These are phyloP conservation scores for Laupala kohalensis DNA, from an alignment of 1,140 invertebrate genomes.

Conservation along the genomic window DNA sequence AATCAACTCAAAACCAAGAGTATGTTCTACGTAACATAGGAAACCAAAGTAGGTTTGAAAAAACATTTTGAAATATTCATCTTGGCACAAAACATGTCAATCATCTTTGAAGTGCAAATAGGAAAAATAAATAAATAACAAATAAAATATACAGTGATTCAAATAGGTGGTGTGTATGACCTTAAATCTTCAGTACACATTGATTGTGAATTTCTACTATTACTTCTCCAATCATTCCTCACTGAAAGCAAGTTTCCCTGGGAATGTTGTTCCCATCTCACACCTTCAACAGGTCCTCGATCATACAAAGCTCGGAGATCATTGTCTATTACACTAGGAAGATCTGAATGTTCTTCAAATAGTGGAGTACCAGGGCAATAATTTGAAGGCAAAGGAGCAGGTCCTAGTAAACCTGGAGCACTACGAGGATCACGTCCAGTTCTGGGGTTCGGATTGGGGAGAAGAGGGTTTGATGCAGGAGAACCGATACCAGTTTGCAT, in stretches of 20 bases:
- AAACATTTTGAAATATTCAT: too few relatives aligned
- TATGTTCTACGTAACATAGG: too few relatives aligned
- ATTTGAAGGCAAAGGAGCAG: conserved; percentile 21
- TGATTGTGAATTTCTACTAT: background rate
- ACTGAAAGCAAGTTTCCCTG: background rate
- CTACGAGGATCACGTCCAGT: conserved; percentile 26
- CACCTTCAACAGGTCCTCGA: background rate
- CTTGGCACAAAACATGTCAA: too few relatives aligned
- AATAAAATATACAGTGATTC: too few relatives aligned
- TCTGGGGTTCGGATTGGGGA: conserved; percentile 16
- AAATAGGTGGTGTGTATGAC: conserved; percentile 1
- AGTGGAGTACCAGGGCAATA: conserved; percentile 1
- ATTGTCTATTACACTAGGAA: background rate
- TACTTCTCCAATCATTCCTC: conserved; percentile 1
- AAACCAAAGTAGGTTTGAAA: too few relatives aligned
- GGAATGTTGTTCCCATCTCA: background rate
- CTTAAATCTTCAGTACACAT: background rate
- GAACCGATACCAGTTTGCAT: background rate
- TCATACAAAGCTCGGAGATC: background rate
- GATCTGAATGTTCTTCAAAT: background rate
- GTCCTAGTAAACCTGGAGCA: conserved; percentile 28
- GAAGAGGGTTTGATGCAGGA: background rate
- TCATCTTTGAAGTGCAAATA: too few relatives aligned
- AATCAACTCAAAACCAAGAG: too few relatives aligned
- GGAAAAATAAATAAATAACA: too few relatives aligned